A percentile compares a stretch with the other conserved stretches of the same genome.
phyloP scores from a whole-genome alignment of 2,113 vertebrate species.

The Turdus rufiventris region DNA sequence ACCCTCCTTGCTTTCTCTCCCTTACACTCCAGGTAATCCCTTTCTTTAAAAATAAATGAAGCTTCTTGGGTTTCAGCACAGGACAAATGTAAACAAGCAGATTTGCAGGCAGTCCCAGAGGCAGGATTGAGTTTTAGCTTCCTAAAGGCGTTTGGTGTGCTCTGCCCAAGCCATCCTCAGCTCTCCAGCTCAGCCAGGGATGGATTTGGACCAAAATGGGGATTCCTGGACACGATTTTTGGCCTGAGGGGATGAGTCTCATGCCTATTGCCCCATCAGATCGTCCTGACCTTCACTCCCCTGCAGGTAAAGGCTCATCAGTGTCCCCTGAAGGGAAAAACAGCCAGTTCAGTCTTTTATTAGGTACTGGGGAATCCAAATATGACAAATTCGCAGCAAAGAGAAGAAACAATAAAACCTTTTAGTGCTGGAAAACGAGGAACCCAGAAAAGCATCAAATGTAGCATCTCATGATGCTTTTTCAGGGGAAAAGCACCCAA shows the following conservation, averaged over 20 bases:
- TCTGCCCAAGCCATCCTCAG: neutral
- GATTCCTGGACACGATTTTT: neutral
- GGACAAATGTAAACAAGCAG: neutral
- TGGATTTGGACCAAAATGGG: neutral
- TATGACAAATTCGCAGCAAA: rapidly evolving
- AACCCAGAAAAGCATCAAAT: rapidly evolving
- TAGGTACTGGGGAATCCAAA: neutral
- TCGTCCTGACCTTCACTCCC: neutral
- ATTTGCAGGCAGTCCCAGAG: neutral
- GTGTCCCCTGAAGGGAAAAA: neutral
- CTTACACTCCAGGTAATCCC: neutral
- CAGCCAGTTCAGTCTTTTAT: neutral
- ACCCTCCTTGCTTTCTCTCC: neutral
- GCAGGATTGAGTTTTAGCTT: neutral
- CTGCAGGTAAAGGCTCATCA: neutral
- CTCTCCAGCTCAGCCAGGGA: neutral
- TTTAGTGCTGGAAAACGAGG: neutral
- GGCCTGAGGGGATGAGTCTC: neutral
- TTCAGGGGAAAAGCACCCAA: neutral
- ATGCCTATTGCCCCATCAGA: neutral
- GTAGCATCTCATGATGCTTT: rapidly evolving
- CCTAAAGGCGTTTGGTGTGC: neutral
- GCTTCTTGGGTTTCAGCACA: neutral
- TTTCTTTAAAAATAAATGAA: neutral
- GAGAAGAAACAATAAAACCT: neutral